A percentile compares a stretch with the other conserved stretches of the same genome.
These are phyloP conservation scores for Dipodomys ordii DNA, from an alignment of 2,113 vertebrate genomes.

Conservation along the genomic window DNA sequence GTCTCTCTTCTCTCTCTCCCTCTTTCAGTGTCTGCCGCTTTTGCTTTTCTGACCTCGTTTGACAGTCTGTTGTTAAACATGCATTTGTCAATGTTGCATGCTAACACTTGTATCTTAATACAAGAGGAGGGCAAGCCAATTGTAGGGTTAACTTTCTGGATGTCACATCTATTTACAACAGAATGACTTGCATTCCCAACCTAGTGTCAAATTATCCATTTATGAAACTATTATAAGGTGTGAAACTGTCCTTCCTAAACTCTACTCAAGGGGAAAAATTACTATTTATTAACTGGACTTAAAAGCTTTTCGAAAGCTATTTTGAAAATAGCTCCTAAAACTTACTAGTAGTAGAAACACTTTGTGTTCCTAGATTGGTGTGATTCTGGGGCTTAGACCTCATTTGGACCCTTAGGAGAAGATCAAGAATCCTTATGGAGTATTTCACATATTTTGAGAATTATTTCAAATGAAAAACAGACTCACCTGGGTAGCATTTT, in stretches of 20 bases:
- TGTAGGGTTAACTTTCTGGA: neutral
- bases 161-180: constrained; percentile 34
- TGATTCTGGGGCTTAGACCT: constrained; percentile 15
- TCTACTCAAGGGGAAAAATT: neutral
- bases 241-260: constrained; percentile 31
- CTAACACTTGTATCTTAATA: neutral
- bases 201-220: constrained; percentile 45
- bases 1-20: neutral
- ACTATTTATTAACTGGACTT: constrained; percentile 54
- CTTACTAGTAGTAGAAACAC: neutral
- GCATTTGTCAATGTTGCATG: neutral
- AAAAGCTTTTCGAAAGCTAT: constrained; percentile 1
- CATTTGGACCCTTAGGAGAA: constrained; percentile 16
- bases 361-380: neutral
- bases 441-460: constrained; percentile 65
- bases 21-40: neutral
- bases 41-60: neutral
- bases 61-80: constrained; percentile 35
- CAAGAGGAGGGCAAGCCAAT: neutral
- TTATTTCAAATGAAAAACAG: constrained; percentile 78
- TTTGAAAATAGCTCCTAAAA: constrained; percentile 62
- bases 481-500: constrained; percentile 67
- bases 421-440: neutral
- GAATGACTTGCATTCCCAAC: constrained; percentile 23
- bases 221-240: constrained; percentile 28